phyloP scores from a whole-genome alignment of 2,888 invertebrate genomes.

The Hermaeophaga mercurialis region DNA sequence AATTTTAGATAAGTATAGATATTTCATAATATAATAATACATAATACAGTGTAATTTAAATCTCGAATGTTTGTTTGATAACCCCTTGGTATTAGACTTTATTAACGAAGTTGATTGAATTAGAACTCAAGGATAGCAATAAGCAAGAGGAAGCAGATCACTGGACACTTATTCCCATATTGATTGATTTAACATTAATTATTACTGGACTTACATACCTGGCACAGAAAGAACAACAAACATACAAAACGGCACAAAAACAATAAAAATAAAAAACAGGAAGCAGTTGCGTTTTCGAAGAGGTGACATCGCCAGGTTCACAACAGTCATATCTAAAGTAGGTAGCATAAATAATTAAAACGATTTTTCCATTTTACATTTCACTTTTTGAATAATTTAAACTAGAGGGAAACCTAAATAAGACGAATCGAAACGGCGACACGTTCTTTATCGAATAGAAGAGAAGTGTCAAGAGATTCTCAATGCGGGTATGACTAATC shows the following conservation, averaged over 20 bases:
- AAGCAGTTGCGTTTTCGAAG: slow-evolving; percentile 64
- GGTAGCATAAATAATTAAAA: no score
- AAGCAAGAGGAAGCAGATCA: no score
- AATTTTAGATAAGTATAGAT: no score
- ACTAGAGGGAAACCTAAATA: background rate
- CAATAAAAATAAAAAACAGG: slow-evolving; percentile 61
- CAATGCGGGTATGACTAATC: slow-evolving; percentile 28
- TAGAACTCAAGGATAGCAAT: no score
- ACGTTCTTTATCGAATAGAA: slow-evolving; percentile 11
- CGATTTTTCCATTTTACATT: no score
- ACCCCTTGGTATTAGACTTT: no score
- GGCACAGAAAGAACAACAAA: slow-evolving; percentile 61
- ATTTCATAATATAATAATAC: no score
- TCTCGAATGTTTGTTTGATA: no score
- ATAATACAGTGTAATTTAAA: no score
- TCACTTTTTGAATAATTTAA: background rate
- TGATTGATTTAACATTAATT: background rate
- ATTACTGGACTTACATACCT: slow-evolving; percentile 51
- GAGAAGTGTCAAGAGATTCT: slow-evolving; percentile 5
- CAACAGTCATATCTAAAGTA: background rate
- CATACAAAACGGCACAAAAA: slow-evolving; percentile 64
- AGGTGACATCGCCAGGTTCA: slow-evolving; percentile 54
- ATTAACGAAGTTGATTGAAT: background rate
- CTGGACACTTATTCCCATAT: no score
- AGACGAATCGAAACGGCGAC: background rate